Conservation (phyloP, 2,113 vertebrate species). For the Podarcis raffonei region DNA sequence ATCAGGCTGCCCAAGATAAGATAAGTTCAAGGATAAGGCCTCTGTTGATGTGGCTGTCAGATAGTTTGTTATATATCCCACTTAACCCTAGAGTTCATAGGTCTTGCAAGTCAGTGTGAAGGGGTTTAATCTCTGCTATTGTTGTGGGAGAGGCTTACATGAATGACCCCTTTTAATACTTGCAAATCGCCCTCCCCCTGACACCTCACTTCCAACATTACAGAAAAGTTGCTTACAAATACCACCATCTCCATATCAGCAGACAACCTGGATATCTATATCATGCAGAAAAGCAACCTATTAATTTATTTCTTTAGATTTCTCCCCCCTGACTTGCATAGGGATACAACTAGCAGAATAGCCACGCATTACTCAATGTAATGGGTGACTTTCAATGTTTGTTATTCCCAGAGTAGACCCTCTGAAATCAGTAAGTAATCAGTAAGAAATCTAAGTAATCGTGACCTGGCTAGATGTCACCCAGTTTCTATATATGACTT, state of each 20-base stretch:
- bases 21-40: slow-evolving; percentile 41
- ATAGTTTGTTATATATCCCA: slow-evolving; percentile 58
- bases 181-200: slow-evolving; percentile 65
- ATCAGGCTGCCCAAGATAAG: slow-evolving; percentile 36
- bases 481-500: too few relatives aligned
- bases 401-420: too few relatives aligned
- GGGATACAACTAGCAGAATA: neutral
- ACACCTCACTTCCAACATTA: slow-evolving; percentile 48
- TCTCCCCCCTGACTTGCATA: neutral
- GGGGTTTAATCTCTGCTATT: slow-evolving; percentile 68
- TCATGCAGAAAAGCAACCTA: neutral
- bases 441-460: too few relatives aligned
- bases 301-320: neutral
- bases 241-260: slow-evolving; percentile 14
- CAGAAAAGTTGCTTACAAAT: slow-evolving; percentile 69
- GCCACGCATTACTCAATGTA: neutral
- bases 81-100: slow-evolving; percentile 72
- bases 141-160: slow-evolving; percentile 68
- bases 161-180: slow-evolving; percentile 67
- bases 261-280: slow-evolving; percentile 30
- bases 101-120: slow-evolving; percentile 70
- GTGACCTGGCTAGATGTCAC: too few relatives aligned
- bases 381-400: neutral
- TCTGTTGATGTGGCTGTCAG: slow-evolving; percentile 61
- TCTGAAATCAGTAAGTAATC: too few relatives aligned